Percentiles rank a stretch among this genome's conserved stretches.
These are phyloP conservation scores for Megathymus violae DNA, from an alignment of 1,140 invertebrate species.

Conservation along the genomic window DNA sequence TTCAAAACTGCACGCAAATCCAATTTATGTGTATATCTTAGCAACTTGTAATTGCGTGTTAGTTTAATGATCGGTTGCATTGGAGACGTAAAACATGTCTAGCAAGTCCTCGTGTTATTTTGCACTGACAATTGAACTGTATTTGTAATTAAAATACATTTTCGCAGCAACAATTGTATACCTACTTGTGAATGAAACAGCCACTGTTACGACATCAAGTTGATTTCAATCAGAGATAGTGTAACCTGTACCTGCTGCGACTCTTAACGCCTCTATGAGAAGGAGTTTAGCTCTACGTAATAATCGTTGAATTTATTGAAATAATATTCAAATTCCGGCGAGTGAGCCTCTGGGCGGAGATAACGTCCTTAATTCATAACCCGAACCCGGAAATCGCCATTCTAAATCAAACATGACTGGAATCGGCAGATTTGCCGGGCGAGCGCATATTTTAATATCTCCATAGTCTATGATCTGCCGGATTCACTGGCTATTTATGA, in stretches of 20 bases:
- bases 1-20: no score
- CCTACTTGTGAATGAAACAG: not conserved
- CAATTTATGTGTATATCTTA: no score
- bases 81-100: no score
- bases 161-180: no score
- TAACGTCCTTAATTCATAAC: constrained; percentile 64
- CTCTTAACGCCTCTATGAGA: constrained; percentile 25
- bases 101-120: no score
- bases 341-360: constrained; percentile 55
- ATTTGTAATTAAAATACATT: no score
- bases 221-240: constrained; percentile 5
- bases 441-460: constrained; percentile 71
- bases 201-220: not conserved
- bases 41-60: no score
- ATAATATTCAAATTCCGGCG: constrained; percentile 57
- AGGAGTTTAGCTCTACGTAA: constrained; percentile 34
- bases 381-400: constrained; percentile 67
- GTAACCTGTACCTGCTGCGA: not conserved
- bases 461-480: constrained; percentile 54
- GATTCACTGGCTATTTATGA: constrained; percentile 51
- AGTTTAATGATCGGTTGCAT: no score
- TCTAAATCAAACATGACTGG: constrained; percentile 74
- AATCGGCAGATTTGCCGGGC: constrained; percentile 58
- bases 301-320: constrained; percentile 58
- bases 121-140: no score